Percentiles rank a stretch among this genome's conserved stretches.
phyloP scores from a whole-genome alignment of 2,888 invertebrate genomes.

The Xylocampa areola region DNA sequence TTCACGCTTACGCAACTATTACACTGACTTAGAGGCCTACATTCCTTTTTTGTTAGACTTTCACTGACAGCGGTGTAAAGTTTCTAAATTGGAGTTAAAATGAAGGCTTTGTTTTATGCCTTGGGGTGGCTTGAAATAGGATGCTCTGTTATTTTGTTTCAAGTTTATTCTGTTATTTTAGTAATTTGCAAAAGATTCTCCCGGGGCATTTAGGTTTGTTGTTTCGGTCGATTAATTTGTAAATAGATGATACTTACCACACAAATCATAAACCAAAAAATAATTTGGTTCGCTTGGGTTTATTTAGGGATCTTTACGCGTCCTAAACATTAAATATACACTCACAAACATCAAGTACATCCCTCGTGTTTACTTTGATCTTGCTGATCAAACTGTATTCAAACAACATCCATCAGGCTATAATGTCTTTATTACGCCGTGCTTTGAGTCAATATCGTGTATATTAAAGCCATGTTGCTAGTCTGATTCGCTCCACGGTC shows the following conservation, averaged over 20 bases:
- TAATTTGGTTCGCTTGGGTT: conserved; percentile 3
- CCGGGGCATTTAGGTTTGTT: conserved; percentile 6
- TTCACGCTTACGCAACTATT: conserved; percentile 44
- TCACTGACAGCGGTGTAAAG: conserved; percentile 38
- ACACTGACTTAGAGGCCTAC: conserved; percentile 48
- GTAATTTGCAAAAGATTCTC: conserved; percentile 8
- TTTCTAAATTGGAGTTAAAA: conserved; percentile 49
- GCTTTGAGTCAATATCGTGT: conserved; percentile 33
- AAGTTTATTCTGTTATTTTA: conserved; percentile 28
- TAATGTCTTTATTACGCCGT: conserved; percentile 20
- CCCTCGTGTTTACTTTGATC: conserved; percentile 30
- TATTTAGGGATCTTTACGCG: conserved; percentile 12
- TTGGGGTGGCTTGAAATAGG: conserved; percentile 31
- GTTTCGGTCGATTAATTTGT: conserved; percentile 2
- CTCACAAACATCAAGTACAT: conserved; percentile 15
- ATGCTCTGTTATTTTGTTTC: conserved; percentile 20
- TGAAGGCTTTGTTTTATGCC: conserved; percentile 18
- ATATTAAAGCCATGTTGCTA: conserved; percentile 33
- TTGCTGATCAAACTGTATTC: conserved; percentile 23
- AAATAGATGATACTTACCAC: conserved; percentile 7
- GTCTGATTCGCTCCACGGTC: conserved; percentile 52
- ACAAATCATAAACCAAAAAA: conserved; percentile 12
- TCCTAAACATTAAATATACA: conserved; percentile 12
- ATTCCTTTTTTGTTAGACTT: conserved; percentile 51
- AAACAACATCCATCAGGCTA: conserved; percentile 12